Base-by-base conservation (phyloP, 2,797 vertebrate species). In the Florisuga fusca region DNA sequence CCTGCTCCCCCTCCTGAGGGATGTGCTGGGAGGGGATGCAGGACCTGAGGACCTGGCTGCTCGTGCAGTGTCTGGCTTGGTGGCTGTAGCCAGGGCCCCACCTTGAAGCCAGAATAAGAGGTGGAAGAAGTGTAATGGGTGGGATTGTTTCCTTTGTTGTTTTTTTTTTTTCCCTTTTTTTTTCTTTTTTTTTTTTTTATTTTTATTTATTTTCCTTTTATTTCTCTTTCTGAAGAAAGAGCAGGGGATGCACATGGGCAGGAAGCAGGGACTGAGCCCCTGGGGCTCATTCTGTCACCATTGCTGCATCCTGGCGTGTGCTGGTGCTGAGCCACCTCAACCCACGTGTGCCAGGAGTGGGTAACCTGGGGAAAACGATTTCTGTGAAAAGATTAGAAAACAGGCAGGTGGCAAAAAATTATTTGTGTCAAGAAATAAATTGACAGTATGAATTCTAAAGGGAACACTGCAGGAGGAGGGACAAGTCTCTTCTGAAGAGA, bases 391-490 rank as follows among this genome's bases (percentile, higher is more conserved):
- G 96, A 97, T 96, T 90, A 93, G 93, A 95, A 94, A 95, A 95
- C 61, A 81, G 94, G 90, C 69, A 50, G 94, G 95, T 62, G 34
- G 78, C 90, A 79, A 61, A 96, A 96, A 97, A 5, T 41, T 96
- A 92, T 77, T 93, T 90, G 78, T 97, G 97, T 97, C 97, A 97
- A 89, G 95, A 94, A 97, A 95, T 80, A 96, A 97, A 97, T 96
- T 96, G 97, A 97, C 95, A 95, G 73, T 97, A 87, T 95, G 96
- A 97, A 97, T 96, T 97, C 96, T 95, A 96, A 94, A 96, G 94
- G 69, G 91, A 97, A 96, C 96, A 96, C 29, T 87, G 88, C 93
- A 96, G 76, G 94, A 97, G 90, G 81, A 96, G 59, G 19, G 94
- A 96, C 72, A 96, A 87, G 96, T 97, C 93, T 97, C 93, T 96